Conservation (phyloP, 30 jellyfish, hydroid and myxozoan genomes). For the Aurelia aurita complex sp. Pacific region DNA sequence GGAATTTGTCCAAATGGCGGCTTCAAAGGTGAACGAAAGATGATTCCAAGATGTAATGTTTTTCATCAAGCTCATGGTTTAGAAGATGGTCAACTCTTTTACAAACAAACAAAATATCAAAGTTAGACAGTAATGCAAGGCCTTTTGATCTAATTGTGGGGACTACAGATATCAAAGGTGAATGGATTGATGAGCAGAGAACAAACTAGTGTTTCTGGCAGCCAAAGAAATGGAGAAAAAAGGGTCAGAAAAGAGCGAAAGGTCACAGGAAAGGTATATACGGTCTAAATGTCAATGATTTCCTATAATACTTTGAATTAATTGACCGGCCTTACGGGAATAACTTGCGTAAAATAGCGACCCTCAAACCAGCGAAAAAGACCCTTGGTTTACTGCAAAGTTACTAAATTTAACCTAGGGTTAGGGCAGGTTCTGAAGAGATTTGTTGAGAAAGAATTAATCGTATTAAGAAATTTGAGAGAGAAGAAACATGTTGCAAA, state of each 20-base stretch:
- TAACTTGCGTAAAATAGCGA: too few relatives aligned
- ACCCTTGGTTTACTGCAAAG: too few relatives aligned
- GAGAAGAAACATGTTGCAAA: neutral
- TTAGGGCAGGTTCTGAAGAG: neutral
- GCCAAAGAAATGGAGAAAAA: constrained; percentile 20
- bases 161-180: constrained; percentile 3
- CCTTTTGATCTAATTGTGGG: neutral
- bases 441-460: neutral
- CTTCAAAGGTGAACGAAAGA: too few relatives aligned
- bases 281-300: neutral
- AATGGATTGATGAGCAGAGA: neutral
- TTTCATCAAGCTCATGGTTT: neutral
- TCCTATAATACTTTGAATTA: neutral
- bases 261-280: constrained; percentile 55
- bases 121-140: constrained; percentile 12
- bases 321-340: too few relatives aligned
- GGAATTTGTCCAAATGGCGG: too few relatives aligned
- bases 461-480: neutral
- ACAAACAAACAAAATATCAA: constrained; percentile 28
- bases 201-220: neutral
- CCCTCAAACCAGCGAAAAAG: too few relatives aligned
- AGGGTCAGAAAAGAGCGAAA: constrained; percentile 26
- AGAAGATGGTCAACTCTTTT: neutral
- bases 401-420: neutral
- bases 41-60: too few relatives aligned